A percentile compares a stretch with the other conserved stretches of the same genome.
phyloP scores from a whole-genome alignment of 2,888 invertebrate species.

The Drosophila antonietae region DNA sequence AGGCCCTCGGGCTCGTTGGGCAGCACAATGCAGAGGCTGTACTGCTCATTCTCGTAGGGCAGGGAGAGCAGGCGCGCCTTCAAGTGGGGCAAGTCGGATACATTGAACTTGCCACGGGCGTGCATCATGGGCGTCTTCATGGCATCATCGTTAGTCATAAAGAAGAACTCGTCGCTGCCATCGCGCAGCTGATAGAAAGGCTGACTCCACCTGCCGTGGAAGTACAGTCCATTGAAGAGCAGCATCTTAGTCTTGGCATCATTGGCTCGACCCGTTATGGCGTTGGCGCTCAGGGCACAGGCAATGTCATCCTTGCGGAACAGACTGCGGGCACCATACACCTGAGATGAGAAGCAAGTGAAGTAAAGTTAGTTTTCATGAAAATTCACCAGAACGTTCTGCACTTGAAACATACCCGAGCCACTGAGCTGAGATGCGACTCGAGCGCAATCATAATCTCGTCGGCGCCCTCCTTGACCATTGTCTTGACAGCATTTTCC shows the following conservation, averaged over 20 bases:
- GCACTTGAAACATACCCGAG: conserved; percentile 70
- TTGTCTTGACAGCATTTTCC: conserved; percentile 81
- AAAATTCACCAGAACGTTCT: not conserved
- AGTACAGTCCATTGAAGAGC: conserved; percentile 91
- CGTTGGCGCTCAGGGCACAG: conserved; percentile 87
- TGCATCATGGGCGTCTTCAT: conserved; percentile 89
- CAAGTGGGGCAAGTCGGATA: conserved; percentile 87
- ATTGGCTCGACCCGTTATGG: conserved; percentile 85
- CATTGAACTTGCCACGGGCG: conserved; percentile 87
- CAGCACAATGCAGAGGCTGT: conserved; percentile 86
- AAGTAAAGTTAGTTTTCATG: not conserved
- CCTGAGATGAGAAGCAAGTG: conserved; percentile 47
- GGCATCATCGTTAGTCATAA: conserved; percentile 87
- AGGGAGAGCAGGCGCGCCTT: conserved; percentile 89
- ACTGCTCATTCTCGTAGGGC: conserved; percentile 89
- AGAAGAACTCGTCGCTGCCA: conserved; percentile 87
- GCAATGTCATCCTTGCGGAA: conserved; percentile 86
- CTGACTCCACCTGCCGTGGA: conserved; percentile 91
- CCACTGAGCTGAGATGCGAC: conserved; percentile 74
- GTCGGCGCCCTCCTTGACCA: conserved; percentile 71
- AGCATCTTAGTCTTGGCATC: conserved; percentile 87
- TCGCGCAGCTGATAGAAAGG: conserved; percentile 86
- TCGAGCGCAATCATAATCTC: conserved; percentile 88
- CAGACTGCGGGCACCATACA: conserved; percentile 84
- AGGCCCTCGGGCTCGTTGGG: conserved; percentile 87